Percentiles rank a stretch among this genome's conserved stretches.
Conservation (phyloP, 2,888 invertebrate genomes). For the Kuschelorhynchus macadamiae region DNA sequence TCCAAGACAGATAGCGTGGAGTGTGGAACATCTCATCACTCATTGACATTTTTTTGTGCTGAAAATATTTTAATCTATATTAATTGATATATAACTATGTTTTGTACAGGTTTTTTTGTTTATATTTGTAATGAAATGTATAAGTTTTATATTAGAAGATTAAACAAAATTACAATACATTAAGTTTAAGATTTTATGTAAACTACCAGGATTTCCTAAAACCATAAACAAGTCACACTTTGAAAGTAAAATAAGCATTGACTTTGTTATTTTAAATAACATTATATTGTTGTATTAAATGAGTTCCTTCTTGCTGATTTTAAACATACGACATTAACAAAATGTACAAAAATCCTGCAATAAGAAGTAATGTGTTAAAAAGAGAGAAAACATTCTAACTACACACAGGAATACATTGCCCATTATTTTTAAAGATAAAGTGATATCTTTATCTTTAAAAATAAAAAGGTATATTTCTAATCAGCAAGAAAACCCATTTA, state of each 20-base stretch:
- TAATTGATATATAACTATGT: not conserved
- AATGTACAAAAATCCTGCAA: too few species aligned
- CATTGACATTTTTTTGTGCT: slow-evolving; percentile 77
- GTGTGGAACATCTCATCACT: slow-evolving; percentile 83
- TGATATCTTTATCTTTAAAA: too few species aligned
- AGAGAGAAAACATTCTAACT: too few species aligned
- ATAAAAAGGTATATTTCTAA: not conserved
- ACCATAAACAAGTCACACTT: not conserved
- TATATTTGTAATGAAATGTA: not conserved
- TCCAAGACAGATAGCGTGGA: slow-evolving; percentile 89
- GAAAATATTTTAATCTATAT: slow-evolving; percentile 30
- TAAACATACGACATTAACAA: too few species aligned
- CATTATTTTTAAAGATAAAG: too few species aligned
- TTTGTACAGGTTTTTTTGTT: not conserved
- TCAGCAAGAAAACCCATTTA: not conserved
- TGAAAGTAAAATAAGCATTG: too few species aligned
- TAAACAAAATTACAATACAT: not conserved
- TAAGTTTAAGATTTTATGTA: too few species aligned
- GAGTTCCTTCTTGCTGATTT: too few species aligned
- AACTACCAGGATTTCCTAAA: not conserved
- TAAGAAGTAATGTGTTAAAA: too few species aligned
- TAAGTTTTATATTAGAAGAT: not conserved
- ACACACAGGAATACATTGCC: too few species aligned
- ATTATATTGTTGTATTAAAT: too few species aligned
- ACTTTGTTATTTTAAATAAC: too few species aligned